Evolutionary conservation across 2,888 invertebrate genomes (phyloP).

Genomic region (Anoncus sp.): DNA sequence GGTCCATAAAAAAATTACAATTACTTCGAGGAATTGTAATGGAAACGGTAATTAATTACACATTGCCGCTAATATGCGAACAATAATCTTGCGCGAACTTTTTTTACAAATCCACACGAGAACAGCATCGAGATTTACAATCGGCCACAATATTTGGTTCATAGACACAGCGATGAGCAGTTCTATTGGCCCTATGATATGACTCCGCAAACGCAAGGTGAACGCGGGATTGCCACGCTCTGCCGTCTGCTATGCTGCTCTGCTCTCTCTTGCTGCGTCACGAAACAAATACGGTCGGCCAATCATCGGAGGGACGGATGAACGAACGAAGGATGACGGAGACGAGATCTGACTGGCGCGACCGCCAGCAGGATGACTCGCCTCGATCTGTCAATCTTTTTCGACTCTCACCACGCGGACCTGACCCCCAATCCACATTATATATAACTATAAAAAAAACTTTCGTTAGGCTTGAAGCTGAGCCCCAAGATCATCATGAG

Average conservation of each 20-base stretch:
- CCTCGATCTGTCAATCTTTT: slow-evolving; percentile 80
- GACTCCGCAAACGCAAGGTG: slow-evolving; percentile 62
- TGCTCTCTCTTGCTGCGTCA: slow-evolving; percentile 79
- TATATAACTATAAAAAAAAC: slow-evolving; percentile 13
- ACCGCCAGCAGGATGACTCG: slow-evolving; percentile 77
- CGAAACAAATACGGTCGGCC: slow-evolving; percentile 81
- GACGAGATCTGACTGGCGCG: slow-evolving; percentile 69
- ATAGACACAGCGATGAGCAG: slow-evolving; percentile 41
- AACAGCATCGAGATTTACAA: no score
- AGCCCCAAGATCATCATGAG: slow-evolving; percentile 29
- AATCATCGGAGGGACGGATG: slow-evolving; percentile 74
- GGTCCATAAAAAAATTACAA: no score
- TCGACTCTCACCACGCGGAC: slow-evolving; percentile 45
- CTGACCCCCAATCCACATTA: slow-evolving; percentile 20
- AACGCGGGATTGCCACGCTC: slow-evolving; percentile 39
- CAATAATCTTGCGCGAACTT: no score
- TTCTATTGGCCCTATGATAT: slow-evolving; percentile 65
- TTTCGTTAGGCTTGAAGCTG: slow-evolving; percentile 2
- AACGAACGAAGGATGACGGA: slow-evolving; percentile 60
- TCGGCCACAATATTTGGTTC: no score
- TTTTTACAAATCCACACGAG: no score
- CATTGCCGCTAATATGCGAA: no score
- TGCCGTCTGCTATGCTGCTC: slow-evolving; percentile 52
- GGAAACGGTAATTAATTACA: no score
- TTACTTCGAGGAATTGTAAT: no score